Conservation (phyloP, 2,888 invertebrate species). For the Aspidiotus rigidus region DNA sequence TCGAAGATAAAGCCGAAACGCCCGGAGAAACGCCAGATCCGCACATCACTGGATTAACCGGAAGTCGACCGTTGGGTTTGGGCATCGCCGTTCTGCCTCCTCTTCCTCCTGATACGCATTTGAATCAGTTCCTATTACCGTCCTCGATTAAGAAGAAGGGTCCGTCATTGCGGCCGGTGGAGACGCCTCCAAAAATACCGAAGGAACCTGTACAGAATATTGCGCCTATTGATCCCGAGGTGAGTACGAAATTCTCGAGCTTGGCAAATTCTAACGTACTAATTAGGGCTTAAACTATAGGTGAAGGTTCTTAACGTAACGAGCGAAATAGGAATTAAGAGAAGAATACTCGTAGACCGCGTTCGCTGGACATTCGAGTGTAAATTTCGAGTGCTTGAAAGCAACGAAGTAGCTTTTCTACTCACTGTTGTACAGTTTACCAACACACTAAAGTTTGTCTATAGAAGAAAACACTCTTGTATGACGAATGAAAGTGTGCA, state of each 20-base stretch:
- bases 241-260: slow-evolving; percentile 38
- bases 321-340: too few species aligned
- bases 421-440: too few species aligned
- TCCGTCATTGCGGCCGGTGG: slow-evolving; percentile 49
- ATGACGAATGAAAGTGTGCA: too few species aligned
- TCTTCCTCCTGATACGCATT: slow-evolving; percentile 46
- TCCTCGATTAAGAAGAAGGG: slow-evolving; percentile 50
- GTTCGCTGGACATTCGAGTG: too few species aligned
- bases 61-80: slow-evolving; percentile 65
- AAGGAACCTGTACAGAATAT: slow-evolving; percentile 47
- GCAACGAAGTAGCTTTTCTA: too few species aligned
- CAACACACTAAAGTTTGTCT: too few species aligned
- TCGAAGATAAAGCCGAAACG: slow-evolving; percentile 58
- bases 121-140: slow-evolving; percentile 46
- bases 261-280: too few species aligned
- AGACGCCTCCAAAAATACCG: slow-evolving; percentile 42
- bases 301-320: too few species aligned
- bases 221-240: slow-evolving; percentile 49
- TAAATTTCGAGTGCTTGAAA: too few species aligned
- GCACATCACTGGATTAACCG: slow-evolving; percentile 64
- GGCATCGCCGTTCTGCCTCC: slow-evolving; percentile 49
- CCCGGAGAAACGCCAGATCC: slow-evolving; percentile 70
- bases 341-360: too few species aligned
- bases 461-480: too few species aligned
- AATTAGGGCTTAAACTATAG: too few species aligned